Evolutionary conservation across 2,888 invertebrate species (phyloP).

Genomic region (Agriopis marginaria): DNA sequence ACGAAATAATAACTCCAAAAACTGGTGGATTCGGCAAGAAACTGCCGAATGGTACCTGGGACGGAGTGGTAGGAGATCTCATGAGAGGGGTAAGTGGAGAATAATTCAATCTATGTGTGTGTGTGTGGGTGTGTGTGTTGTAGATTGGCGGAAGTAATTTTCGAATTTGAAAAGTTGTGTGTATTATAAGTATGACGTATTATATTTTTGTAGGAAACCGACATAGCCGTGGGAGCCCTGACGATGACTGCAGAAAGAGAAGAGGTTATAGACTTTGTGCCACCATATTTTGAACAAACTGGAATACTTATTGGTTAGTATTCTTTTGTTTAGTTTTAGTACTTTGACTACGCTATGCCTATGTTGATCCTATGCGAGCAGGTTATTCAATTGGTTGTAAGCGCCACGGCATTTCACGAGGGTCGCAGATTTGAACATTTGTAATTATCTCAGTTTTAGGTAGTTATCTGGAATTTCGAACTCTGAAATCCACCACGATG

Average conservation of each 20-base stretch:
- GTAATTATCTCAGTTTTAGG: too few relatives aligned
- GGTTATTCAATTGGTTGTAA: too few relatives aligned
- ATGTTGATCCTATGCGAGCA: too few relatives aligned
- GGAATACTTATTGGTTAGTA: conserved; percentile 94
- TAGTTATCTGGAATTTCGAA: too few relatives aligned
- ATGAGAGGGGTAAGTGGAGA: conserved; percentile 89
- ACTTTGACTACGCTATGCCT: too few relatives aligned
- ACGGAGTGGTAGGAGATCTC: conserved; percentile 94
- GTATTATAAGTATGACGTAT: too few relatives aligned
- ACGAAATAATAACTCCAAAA: conserved; percentile 90
- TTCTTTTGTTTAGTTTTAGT: not conserved
- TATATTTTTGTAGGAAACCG: conserved; percentile 88
- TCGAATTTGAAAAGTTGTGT: too few relatives aligned
- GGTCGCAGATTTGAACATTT: too few relatives aligned
- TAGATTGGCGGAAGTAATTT: too few relatives aligned
- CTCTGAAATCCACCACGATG: too few relatives aligned
- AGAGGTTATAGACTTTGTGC: conserved; percentile 95
- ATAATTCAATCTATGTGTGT: not conserved
- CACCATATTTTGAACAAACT: conserved; percentile 96
- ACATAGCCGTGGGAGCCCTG: conserved; percentile 92
- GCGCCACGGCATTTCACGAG: too few relatives aligned
- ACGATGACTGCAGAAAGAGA: conserved; percentile 97
- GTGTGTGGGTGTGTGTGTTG: too few relatives aligned
- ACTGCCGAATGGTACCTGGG: conserved; percentile 90
- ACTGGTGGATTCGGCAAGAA: conserved; percentile 89